These are phyloP conservation scores for Alentia gelatinosa DNA, from an alignment of 2,888 invertebrate species.

Conservation along the genomic window DNA sequence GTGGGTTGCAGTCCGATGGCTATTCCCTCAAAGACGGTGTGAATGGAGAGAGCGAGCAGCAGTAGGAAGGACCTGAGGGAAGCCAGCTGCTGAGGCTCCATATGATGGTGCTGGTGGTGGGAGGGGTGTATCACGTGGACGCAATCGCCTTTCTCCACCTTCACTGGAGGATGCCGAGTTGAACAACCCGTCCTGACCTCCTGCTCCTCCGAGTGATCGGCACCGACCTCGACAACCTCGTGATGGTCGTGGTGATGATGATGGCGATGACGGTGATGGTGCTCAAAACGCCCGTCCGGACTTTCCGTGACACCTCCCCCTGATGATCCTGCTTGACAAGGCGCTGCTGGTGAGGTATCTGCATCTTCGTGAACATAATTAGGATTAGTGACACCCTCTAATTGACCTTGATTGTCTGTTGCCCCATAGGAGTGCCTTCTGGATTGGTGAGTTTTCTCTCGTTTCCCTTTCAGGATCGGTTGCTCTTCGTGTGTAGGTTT, in stretches of 20 bases:
- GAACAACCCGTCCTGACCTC: not conserved
- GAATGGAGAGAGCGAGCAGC: conserved; percentile 73
- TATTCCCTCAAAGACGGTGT: conserved; percentile 83
- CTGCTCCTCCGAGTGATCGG: not conserved
- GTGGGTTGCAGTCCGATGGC: conserved; percentile 80
- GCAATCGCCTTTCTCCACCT: conserved; percentile 6
- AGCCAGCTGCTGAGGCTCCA: conserved; percentile 5
- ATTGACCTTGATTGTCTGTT: not conserved
- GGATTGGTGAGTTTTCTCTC: too few species aligned
- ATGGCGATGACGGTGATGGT: conserved; percentile 36
- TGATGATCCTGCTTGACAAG: not conserved
- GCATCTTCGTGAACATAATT: not conserved
- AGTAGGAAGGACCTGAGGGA: conserved; percentile 67
- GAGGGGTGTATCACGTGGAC: conserved; percentile 53
- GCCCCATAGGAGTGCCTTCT: not conserved
- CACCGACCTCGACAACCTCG: not conserved
- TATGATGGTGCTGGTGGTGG: conserved; percentile 51
- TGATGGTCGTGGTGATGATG: conserved; percentile 53
- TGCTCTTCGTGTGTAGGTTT: not conserved
- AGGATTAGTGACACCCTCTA: not conserved
- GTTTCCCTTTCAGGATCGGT: not conserved
- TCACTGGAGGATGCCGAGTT: not conserved
- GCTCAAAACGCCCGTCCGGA: conserved; percentile 12
- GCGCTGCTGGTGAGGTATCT: not conserved
- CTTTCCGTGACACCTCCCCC: not conserved